Base-by-base conservation (phyloP, 2,113 vertebrate species). In the Myotis yumanensis region DNA sequence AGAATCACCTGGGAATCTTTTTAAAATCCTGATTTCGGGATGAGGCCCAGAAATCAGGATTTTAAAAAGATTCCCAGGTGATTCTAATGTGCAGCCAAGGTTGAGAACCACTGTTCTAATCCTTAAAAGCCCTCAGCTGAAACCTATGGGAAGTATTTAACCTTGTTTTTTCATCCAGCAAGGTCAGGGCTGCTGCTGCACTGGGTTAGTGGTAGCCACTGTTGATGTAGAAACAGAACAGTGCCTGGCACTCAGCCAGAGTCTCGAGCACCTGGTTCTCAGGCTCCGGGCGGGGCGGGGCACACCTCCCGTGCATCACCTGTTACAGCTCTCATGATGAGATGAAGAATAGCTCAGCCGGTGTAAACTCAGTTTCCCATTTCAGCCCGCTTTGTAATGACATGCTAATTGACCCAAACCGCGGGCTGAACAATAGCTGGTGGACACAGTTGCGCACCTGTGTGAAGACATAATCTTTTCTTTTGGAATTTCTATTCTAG, bases 401-500 rank as follows among this genome's bases (percentile, higher is more conserved):
- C n/a, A 35, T 10, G 66, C 11, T 89, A 28, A 95, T 93, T 57
- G 57, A 35, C 43, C 37, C 51, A n/a, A 77, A 43, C 9, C 59
- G 20, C 79, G 10, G 15, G n/a, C n/a, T 35, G 32, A 95, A 93
- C 59, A 84, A 69, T 90, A 88, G 64, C 66, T 81, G 90, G 64
- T 93, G 35, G 66, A 72, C 54, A 71, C 11, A 40, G 73, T 72
- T 82, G 68, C 69, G 30, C 43, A 85, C 37, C 69, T 82, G 18
- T 62, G 22, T 81, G 87, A 97, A 96, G 57, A 95, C 94, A 72
- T 89, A 43, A 84, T 84, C 35, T 94, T 95, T 93, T 54, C 86
- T 97, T 11, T 15, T 37, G 35, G 43, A 54, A 95, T 96, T 97
- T 71, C 85, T 97, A 88, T 97, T 96, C 86, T 86, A 99, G 98